Evolutionary conservation across 2,113 vertebrate genomes (phyloP).

Genomic region (Gila orcuttii): DNA sequence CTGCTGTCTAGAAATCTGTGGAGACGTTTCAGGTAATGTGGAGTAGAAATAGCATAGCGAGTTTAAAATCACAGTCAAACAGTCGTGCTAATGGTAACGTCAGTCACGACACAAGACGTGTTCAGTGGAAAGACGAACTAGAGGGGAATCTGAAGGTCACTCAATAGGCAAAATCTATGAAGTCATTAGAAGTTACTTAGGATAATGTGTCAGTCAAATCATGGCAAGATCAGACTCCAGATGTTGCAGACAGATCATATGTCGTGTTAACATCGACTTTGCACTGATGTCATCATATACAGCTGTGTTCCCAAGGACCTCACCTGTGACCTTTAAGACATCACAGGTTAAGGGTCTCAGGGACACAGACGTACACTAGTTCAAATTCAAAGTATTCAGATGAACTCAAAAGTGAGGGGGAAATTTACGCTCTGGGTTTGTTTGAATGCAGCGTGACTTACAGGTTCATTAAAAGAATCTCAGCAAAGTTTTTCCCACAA

Average conservation of each 20-base stretch:
- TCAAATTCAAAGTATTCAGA: neutral
- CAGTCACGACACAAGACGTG: neutral
- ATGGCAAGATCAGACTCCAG: neutral
- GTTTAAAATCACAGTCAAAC: constrained; percentile 3
- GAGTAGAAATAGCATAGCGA: neutral
- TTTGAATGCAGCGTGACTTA: neutral
- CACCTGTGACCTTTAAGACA: constrained; percentile 90
- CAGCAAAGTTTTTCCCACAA: neutral
- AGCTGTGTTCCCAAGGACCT: constrained; percentile 92
- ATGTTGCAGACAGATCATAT: neutral
- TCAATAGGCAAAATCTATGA: neutral
- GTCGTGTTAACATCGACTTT: too few species aligned
- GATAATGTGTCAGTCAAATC: neutral
- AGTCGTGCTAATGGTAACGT: neutral
- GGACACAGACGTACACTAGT: constrained; percentile 80
- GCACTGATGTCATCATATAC: constrained; percentile 56
- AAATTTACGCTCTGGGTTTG: neutral
- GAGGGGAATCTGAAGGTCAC: neutral
- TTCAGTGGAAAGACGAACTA: neutral
- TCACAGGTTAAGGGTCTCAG: constrained; percentile 99
- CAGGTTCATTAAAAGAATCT: neutral
- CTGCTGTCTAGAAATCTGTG: constrained; percentile 42
- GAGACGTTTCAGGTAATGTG: constrained; percentile 29
- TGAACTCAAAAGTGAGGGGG: neutral
- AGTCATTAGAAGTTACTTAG: neutral